Base-by-base conservation (phyloP, 2,113 vertebrate species). In the Parotia lawesii region DNA sequence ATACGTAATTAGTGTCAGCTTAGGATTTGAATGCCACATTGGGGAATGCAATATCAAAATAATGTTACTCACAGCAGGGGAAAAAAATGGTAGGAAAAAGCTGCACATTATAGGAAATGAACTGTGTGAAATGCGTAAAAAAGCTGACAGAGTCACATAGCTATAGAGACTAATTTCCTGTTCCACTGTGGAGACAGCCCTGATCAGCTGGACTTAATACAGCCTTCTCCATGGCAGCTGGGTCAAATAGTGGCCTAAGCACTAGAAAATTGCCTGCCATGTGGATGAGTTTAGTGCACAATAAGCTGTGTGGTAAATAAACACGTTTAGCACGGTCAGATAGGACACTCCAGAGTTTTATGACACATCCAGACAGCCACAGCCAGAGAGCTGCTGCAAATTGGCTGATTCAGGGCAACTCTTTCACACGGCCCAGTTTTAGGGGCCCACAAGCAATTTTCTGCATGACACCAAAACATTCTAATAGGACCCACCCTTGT, bases 141-240 rank as follows among this genome's bases (percentile, higher is more conserved):
- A 96, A 93, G 78, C 95, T 96, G 94, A 92, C 75, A 86, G 81
- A 87, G 79, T 77, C 95, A 92, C 89, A 85, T 11, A 93, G 88
- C 75, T 83, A 74, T 25, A 90, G 67, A 87, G 78, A 75, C 82
- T 88, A 93, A 96, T 96, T 95, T 96, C 92, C 94, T 92, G 79
- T 94, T 90, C 60, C 64, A 86, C 51, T 11, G 4, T 62, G 60
- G 79, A 96, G 82, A 93, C 92, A 92, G 94, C 76, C 38, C 51
- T 86, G 92, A 95, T 96, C 96, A 96, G 90, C 92, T 95, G 92
- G 95, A 94, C 94, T 96, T 96, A 95, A 96, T 90, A 94, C 21
- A 94, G 88, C 69, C 76, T 66, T 90, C 92, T 86, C 64, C 88
- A 88, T 60, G 88, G 96, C 96, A 95, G 90, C 92, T 94, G 94